A percentile compares a stretch with the other conserved stretches of the same genome.
Evolutionary conservation across 1,140 invertebrate genomes (phyloP).

Genomic region (Leptinotarsa undecemlineata): DNA sequence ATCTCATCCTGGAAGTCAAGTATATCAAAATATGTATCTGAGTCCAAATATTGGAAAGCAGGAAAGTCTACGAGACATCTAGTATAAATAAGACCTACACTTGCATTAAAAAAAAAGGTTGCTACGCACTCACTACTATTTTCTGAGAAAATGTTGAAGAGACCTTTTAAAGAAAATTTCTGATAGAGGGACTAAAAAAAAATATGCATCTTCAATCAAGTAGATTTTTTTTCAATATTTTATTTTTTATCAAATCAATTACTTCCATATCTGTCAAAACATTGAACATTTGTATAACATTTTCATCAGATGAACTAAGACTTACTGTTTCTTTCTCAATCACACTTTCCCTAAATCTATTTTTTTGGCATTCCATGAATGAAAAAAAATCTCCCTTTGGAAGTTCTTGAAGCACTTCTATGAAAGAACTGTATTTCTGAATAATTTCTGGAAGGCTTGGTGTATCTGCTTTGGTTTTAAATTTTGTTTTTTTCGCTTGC

Average conservation of each 20-base stretch:
- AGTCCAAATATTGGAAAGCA: no score
- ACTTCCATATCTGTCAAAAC: constrained; percentile 39
- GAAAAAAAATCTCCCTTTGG: constrained; percentile 29
- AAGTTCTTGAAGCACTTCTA: constrained; percentile 21
- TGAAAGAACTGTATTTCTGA: neutral
- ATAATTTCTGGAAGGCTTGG: constrained; percentile 6
- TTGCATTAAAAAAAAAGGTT: no score
- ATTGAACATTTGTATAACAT: constrained; percentile 35
- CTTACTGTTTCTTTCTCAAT: neutral
- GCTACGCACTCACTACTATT: no score
- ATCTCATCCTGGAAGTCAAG: no score
- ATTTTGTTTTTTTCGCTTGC: constrained; percentile 8
- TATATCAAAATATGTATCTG: no score
- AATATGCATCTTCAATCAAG: no score
- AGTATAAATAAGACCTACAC: no score
- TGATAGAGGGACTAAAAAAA: no score
- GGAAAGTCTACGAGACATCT: no score
- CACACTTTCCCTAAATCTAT: constrained; percentile 20
- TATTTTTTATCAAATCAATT: constrained; percentile 31
- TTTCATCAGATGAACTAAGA: constrained; percentile 6
- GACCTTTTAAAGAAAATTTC: no score
- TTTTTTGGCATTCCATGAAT: constrained; percentile 35
- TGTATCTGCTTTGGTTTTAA: constrained; percentile 26
- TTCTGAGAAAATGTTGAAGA: no score
- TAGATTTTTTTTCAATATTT: neutral